These are phyloP conservation scores for Pipistrellus nathusii DNA, from an alignment of 2,797 vertebrate genomes.

Conservation along the genomic window DNA sequence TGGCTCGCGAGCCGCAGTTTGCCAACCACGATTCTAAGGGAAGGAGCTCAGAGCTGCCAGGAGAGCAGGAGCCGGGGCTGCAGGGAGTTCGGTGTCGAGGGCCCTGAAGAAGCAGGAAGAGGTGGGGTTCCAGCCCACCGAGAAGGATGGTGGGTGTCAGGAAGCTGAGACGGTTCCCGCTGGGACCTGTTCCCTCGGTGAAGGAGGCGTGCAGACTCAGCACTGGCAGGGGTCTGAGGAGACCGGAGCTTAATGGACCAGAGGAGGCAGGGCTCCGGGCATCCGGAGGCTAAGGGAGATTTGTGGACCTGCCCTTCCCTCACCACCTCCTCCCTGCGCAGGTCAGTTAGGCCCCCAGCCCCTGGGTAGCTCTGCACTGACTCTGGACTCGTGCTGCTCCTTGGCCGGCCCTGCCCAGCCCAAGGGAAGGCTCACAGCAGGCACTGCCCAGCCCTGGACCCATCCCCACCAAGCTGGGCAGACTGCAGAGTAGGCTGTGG, in stretches of 20 bases:
- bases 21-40: neutral
- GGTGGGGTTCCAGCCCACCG: rapidly evolving
- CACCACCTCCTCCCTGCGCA: rapidly evolving
- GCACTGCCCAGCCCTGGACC: neutral
- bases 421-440: neutral
- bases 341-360: neutral
- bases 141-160: neutral
- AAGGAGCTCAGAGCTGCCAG: neutral
- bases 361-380: neutral
- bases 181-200: too few species aligned
- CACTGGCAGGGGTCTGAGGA: neutral
- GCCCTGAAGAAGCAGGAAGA: neutral
- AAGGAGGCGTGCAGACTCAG: too few species aligned
- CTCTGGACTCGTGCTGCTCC: neutral
- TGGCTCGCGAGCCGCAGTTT: too few species aligned
- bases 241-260: neutral
- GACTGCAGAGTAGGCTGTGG: neutral
- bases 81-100: rapidly evolving
- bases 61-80: neutral
- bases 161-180: neutral
- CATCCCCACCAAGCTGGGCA: neutral
- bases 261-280: neutral
- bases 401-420: neutral
- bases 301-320: neutral
- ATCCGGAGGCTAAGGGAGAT: neutral